phyloP scores from a whole-genome alignment of 2,888 invertebrate species.

The Theodoxus fluviatilis region DNA sequence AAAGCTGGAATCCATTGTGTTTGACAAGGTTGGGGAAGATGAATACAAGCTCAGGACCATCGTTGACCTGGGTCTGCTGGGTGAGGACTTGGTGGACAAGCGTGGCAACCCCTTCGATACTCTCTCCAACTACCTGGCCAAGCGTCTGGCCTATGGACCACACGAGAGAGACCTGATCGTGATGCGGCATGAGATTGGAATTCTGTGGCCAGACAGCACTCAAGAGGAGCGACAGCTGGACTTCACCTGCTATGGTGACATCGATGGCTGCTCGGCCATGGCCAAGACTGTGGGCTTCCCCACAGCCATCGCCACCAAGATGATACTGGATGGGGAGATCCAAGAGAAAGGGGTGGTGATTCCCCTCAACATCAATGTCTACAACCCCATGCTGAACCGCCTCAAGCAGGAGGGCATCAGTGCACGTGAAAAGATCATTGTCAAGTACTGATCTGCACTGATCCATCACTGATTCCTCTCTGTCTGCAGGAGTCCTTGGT shows the following conservation, averaged over 20 bases:
- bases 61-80: conserved; percentile 86
- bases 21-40: conserved; percentile 77
- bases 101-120: conserved; percentile 88
- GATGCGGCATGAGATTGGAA: conserved; percentile 89
- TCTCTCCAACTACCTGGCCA: conserved; percentile 85
- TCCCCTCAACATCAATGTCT: conserved; percentile 91
- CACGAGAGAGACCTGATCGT: conserved; percentile 91
- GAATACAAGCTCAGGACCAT: conserved; percentile 74
- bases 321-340: conserved; percentile 97
- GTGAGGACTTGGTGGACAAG: conserved; percentile 83
- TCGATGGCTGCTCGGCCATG: conserved; percentile 90
- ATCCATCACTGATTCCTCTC: too few species aligned
- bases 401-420: conserved; percentile 83
- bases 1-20: conserved; percentile 84
- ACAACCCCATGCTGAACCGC: conserved; percentile 85
- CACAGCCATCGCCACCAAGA: conserved; percentile 94
- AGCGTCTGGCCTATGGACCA: conserved; percentile 75
- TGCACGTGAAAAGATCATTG: conserved; percentile 42
- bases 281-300: conserved; percentile 90
- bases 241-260: conserved; percentile 85
- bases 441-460: too few species aligned
- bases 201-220: conserved; percentile 84
- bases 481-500: too few species aligned
- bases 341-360: conserved; percentile 91
- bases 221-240: conserved; percentile 79